Conservation (phyloP, 2,888 invertebrate species). For the Chymomyza caudatula region DNA sequence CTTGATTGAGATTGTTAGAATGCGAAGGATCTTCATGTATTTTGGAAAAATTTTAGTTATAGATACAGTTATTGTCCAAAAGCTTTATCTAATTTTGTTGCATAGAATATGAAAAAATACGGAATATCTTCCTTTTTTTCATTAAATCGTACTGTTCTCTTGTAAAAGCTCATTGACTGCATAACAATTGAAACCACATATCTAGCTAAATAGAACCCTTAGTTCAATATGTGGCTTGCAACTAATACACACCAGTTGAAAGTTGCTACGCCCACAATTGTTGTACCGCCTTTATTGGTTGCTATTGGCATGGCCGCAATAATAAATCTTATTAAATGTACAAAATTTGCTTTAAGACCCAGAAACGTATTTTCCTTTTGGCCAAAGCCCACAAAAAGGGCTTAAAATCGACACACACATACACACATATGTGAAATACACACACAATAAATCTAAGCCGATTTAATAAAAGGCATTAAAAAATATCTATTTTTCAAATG, state of each 20-base stretch:
- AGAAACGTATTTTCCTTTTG: constrained; percentile 50
- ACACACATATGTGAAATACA: constrained; percentile 15
- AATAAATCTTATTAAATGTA: constrained; percentile 56
- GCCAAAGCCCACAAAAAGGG: constrained; percentile 47
- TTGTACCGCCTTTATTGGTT: background rate
- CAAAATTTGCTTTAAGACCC: constrained; percentile 55
- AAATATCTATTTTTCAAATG: constrained; percentile 65
- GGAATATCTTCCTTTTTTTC: background rate
- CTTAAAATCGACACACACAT: constrained; percentile 37
- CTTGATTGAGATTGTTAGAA: too few relatives aligned
- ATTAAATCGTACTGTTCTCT: background rate
- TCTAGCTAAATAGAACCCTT: background rate
- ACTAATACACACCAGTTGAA: background rate
- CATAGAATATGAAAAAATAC: background rate
- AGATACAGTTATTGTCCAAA: too few relatives aligned
- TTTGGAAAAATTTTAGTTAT: too few relatives aligned
- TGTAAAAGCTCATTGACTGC: background rate
- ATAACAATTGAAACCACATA: background rate
- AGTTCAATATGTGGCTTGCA: background rate
- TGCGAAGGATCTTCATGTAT: too few relatives aligned
- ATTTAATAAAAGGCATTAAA: constrained; percentile 73
- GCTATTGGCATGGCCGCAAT: constrained; percentile 9
- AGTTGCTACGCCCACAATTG: background rate
- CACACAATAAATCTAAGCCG: constrained; percentile 68
- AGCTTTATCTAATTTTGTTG: too few relatives aligned